Evolutionary conservation across 1,140 invertebrate genomes (phyloP).

Genomic region (Daktulosphaira vitifoliae): DNA sequence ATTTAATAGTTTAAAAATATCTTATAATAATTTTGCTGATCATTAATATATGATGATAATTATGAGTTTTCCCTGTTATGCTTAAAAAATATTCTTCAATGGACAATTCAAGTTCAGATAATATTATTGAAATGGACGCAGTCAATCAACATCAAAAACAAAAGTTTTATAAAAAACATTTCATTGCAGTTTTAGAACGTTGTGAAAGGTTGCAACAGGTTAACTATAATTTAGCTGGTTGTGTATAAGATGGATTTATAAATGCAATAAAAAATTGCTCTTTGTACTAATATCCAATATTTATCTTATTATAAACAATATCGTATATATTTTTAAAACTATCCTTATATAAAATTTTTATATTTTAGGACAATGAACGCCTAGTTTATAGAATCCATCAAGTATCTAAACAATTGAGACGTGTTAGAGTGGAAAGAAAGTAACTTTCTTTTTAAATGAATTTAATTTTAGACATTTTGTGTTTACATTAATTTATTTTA

Average conservation of each 20-base stretch:
- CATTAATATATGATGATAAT: no score
- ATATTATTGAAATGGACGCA: conserved; percentile 44
- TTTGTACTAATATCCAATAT: neutral
- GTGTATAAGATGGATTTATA: neutral
- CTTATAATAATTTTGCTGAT: no score
- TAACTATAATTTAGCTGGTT: neutral
- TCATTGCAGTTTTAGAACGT: conserved; percentile 53
- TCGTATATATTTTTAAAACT: neutral
- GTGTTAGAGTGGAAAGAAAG: conserved; percentile 38
- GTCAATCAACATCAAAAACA: conserved; percentile 49
- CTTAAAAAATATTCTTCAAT: no score
- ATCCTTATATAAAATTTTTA: neutral
- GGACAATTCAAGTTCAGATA: no score
- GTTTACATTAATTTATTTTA: no score
- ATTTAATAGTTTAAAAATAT: no score
- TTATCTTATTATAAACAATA: neutral
- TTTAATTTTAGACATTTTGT: no score
- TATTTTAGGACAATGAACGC: conserved; percentile 50
- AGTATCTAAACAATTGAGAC: conserved; percentile 38
- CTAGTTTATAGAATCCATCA: conserved; percentile 49
- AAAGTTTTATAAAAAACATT: conserved; percentile 54
- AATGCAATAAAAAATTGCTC: neutral
- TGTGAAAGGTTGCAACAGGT: conserved; percentile 54
- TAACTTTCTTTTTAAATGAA: conserved; percentile 34
- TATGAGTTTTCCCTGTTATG: no score